A percentile compares a stretch with the other conserved stretches of the same genome.
These are phyloP conservation scores for Acanthis flammea DNA, from an alignment of 2,797 vertebrate genomes.

Conservation along the genomic window DNA sequence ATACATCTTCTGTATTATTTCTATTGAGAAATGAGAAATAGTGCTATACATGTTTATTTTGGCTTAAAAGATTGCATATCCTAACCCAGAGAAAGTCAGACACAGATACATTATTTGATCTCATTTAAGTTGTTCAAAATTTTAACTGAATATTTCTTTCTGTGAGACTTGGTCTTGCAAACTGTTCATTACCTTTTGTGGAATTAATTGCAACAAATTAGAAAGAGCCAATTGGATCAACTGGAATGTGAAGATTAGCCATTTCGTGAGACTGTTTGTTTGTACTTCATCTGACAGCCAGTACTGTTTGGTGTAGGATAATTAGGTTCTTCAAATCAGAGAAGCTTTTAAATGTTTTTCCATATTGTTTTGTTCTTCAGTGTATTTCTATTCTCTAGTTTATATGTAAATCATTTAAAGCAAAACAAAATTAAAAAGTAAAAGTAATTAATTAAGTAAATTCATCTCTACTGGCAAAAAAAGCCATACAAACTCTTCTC, in stretches of 20 bases:
- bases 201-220: not conserved
- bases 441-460: too few relatives aligned
- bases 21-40: not conserved
- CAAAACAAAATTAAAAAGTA: not conserved
- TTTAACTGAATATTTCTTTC: not conserved
- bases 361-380: not conserved
- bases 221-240: not conserved
- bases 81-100: not conserved
- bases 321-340: not conserved
- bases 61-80: not conserved
- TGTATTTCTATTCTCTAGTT: not conserved
- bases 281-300: not conserved
- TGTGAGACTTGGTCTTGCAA: not conserved
- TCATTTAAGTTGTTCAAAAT: not conserved
- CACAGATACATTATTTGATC: not conserved
- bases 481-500: not conserved
- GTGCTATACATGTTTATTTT: not conserved
- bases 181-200: not conserved
- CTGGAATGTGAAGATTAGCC: not conserved
- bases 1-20: not conserved
- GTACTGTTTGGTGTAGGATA: not conserved
- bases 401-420: not conserved
- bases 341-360: not conserved
- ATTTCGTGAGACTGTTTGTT: not conserved
- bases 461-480: not conserved